phyloP scores from a whole-genome alignment of 1,140 invertebrate species.

The Diplogasteroides magnus region DNA sequence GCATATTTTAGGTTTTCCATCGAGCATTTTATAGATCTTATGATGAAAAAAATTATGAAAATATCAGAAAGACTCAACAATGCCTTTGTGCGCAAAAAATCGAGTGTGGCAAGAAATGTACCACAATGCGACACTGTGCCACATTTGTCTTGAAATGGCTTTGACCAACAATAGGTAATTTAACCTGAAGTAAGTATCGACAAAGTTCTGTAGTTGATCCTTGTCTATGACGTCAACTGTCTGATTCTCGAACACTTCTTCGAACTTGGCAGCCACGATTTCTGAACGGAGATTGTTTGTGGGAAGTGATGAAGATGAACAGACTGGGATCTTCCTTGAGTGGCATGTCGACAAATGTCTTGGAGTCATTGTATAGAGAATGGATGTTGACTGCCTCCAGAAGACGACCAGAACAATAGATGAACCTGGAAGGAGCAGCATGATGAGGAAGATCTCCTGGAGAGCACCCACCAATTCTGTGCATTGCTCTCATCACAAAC shows the following conservation, averaged over 20 bases:
- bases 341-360: conserved; percentile 84
- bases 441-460: background rate
- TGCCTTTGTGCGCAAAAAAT: too few species aligned
- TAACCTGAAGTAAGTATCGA: conserved; percentile 21
- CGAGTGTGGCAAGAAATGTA: too few species aligned
- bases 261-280: background rate
- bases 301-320: background rate
- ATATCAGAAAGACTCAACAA: background rate
- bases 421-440: conserved; percentile 55
- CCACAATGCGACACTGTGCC: too few species aligned
- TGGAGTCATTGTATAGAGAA: conserved; percentile 72
- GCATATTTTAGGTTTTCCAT: too few species aligned
- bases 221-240: conserved; percentile 1
- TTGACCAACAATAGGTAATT: background rate
- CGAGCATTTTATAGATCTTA: conserved; percentile 1
- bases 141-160: too few species aligned
- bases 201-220: conserved; percentile 7
- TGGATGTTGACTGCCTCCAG: conserved; percentile 72
- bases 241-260: conserved; percentile 5
- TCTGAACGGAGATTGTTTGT: background rate
- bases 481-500: conserved; percentile 15
- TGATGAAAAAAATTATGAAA: background rate
- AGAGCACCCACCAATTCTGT: conserved; percentile 18
- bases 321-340: conserved; percentile 59
- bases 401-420: conserved; percentile 76